Percentiles rank a stretch among this genome's conserved stretches.
Conservation (phyloP, 1,140 invertebrate species). For the Asobara japonica region DNA sequence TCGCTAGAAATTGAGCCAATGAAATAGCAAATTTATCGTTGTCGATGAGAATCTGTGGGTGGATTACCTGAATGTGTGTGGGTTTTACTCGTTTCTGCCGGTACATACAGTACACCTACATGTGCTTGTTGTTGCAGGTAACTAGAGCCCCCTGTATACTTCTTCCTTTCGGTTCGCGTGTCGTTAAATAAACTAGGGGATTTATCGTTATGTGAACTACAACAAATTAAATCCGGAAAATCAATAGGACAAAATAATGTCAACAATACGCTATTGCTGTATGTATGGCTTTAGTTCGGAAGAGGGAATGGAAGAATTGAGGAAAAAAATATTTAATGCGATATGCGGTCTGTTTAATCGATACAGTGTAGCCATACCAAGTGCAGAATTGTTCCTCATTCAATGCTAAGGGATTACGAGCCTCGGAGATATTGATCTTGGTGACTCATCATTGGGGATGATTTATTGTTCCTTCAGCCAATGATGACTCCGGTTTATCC, state of each 20-base stretch:
- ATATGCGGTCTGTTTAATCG: background rate
- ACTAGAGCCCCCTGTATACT: background rate
- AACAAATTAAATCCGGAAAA: background rate
- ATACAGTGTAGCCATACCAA: background rate
- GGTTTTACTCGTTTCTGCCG: background rate
- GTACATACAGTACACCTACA: background rate
- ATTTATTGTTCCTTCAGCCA: background rate
- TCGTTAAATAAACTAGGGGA: background rate
- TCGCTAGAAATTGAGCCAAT: no score
- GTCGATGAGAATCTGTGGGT: constrained; percentile 11
- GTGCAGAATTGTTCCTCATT: background rate
- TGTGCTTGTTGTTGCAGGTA: constrained; percentile 3
- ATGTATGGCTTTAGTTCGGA: background rate
- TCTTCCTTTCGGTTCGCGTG: background rate
- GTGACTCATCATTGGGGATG: constrained; percentile 8
- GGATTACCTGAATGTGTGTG: background rate
- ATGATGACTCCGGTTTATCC: background rate
- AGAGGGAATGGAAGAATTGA: background rate
- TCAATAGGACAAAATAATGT: background rate
- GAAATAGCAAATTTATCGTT: background rate
- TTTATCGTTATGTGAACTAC: background rate
- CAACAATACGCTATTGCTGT: background rate
- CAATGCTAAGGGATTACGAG: background rate
- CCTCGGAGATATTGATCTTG: background rate
- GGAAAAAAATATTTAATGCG: constrained; percentile 2